phyloP scores from a whole-genome alignment of 2,113 vertebrate genomes.

The Caretta caretta region DNA sequence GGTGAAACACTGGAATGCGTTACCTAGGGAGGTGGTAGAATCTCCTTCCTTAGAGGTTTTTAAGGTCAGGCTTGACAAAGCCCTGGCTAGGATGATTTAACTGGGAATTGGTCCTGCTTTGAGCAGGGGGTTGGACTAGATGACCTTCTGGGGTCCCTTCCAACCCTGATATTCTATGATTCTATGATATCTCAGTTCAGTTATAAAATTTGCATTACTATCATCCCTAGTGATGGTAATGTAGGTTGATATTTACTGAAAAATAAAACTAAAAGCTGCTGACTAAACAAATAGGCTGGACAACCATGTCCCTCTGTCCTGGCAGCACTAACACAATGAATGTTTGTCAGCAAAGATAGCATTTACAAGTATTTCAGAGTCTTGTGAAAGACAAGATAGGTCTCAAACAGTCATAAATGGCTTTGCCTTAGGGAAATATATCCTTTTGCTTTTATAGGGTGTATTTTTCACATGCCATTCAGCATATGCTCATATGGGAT shows the following conservation, averaged over 20 bases:
- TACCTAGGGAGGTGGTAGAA: too few species aligned
- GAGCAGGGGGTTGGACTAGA: too few species aligned
- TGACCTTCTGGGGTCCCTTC: too few species aligned
- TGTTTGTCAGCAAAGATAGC: background rate
- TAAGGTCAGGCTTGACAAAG: too few species aligned
- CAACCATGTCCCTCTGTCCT: background rate
- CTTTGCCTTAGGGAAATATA: slow-evolving; percentile 28
- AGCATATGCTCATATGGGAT: slow-evolving; percentile 28
- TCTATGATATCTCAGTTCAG: background rate
- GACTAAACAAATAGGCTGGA: slow-evolving; percentile 16
- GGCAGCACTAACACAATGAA: background rate
- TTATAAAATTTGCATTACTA: slow-evolving; percentile 25
- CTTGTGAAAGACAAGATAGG: slow-evolving; percentile 2
- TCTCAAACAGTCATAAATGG: background rate
- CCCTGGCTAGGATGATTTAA: too few species aligned
- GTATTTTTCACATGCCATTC: slow-evolving; percentile 2
- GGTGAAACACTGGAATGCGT: too few species aligned
- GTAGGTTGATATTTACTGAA: slow-evolving; percentile 5
- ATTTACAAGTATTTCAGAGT: background rate
- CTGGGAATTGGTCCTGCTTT: too few species aligned
- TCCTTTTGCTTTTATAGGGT: background rate
- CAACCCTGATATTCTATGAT: too few species aligned
- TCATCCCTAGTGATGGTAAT: background rate
- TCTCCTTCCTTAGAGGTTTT: too few species aligned
- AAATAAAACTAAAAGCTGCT: slow-evolving; percentile 34